Evolutionary conservation across 2,888 invertebrate genomes (phyloP), one percentile per base, ranked within the genome.

Genomic region (Agonopterix subpropinquella): DNA sequence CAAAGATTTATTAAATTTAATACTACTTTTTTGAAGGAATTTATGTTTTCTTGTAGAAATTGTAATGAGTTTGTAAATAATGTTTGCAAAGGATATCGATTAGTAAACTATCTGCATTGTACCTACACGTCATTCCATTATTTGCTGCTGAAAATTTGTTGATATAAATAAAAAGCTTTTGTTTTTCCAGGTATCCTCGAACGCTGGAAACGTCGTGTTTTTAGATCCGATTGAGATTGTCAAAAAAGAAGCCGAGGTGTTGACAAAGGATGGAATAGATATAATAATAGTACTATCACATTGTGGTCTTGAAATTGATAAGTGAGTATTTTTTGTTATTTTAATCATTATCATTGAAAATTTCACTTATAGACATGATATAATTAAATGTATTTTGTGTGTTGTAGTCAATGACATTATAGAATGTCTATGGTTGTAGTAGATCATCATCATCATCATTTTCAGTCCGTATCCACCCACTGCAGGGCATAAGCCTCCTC

Each of bases 241-340:
- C 0, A 83, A 90, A 48, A 81, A 77, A 45, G 93, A 95, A 80
- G 92, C 94, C 0, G 72, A 88, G 49, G 67, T 87, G 51, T 65
- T 95, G 9, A 89, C 89, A 2, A 81, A 89, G 2, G 77, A 91
- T 64, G 92, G 93, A 1, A 91, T 95, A 2, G 91, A 95, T 55
- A 94, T 95, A 10, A 93, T 96, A 48, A 91, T 96, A 54, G 94
- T 94, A 1, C 73, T 96, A 8, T 96, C 96, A 0, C 96, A 96
- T 69, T 93, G 94, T 54, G 96, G 96, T 2, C 89, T 94, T 47
- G 81, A 88, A 2, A 86, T 90, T n/a, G 94, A 94, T 62, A 79
- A 89, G 83, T 89, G 62, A 73, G 81, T 74, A 49, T 9, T n/a
- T 39, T 9, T n/a, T 39, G 7, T 39, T 39, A n/a, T 39, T n/a